Evolutionary conservation across 2,113 vertebrate genomes (phyloP).

Genomic region (Antigone vipio): DNA sequence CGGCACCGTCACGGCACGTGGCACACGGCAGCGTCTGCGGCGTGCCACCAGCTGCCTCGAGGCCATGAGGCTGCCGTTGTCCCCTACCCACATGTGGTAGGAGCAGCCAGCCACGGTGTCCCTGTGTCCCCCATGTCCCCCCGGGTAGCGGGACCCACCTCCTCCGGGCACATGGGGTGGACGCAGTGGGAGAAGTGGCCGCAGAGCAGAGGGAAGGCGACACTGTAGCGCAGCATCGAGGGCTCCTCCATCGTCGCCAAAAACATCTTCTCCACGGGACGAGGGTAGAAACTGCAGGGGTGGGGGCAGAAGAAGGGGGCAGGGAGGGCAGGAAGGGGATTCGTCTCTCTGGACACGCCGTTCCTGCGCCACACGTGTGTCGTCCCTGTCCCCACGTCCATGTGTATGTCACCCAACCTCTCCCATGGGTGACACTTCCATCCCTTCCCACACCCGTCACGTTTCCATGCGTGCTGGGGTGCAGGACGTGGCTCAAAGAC

Average conservation of each 20-base stretch:
- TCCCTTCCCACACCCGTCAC: not conserved
- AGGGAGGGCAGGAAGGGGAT: not conserved
- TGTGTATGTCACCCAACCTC: not conserved
- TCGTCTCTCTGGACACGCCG: not conserved
- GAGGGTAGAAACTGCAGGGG: conserved; percentile 79
- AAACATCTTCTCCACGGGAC: conserved; percentile 88
- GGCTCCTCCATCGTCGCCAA: conserved; percentile 78
- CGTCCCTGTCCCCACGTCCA: not conserved
- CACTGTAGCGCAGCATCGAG: conserved; percentile 79
- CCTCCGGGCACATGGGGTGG: conserved; percentile 89
- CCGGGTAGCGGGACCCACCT: conserved; percentile 70
- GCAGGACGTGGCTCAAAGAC: rapidly evolving
- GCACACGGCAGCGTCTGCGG: not conserved
- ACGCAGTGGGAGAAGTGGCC: conserved; percentile 79
- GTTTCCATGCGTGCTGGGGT: rapidly evolving
- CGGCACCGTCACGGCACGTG: rapidly evolving
- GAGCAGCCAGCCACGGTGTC: not conserved
- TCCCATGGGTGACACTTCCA: not conserved
- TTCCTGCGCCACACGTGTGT: rapidly evolving
- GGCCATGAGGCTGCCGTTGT: not conserved
- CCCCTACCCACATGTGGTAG: not conserved
- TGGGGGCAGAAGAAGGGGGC: not conserved
- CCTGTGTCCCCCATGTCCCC: not conserved
- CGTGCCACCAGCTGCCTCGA: not conserved
- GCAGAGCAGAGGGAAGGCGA: conserved; percentile 85